phyloP scores from a whole-genome alignment of 2,113 vertebrate species.

The Saguinus imperator region DNA sequence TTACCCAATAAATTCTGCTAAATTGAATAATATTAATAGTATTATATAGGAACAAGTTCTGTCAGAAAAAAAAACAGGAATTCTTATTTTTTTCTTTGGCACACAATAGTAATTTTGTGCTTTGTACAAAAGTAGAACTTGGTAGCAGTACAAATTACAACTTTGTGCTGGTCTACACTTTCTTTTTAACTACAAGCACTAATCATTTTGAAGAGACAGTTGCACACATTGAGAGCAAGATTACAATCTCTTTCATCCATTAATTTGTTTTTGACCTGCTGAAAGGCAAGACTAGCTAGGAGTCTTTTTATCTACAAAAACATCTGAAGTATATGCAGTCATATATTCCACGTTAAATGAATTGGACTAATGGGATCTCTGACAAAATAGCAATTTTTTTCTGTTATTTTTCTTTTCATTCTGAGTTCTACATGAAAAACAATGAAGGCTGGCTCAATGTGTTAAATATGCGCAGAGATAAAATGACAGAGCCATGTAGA shows the following conservation, averaged over 20 bases:
- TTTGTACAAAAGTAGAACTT: constrained; percentile 41
- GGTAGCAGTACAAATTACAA: constrained; percentile 42
- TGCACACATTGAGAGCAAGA: constrained; percentile 45
- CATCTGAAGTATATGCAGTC: constrained; percentile 36
- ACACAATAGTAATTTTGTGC: constrained; percentile 19
- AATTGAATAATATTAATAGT: not conserved
- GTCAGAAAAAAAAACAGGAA: constrained; percentile 45
- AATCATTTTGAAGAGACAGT: constrained; percentile 45
- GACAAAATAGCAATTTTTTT: constrained; percentile 34
- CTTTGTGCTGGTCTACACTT: not conserved
- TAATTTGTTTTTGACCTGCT: constrained; percentile 52
- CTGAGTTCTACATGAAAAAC: constrained; percentile 38
- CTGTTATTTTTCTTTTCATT: constrained; percentile 52
- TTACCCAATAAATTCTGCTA: not conserved
- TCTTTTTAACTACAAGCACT: not conserved
- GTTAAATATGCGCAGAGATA: constrained; percentile 29
- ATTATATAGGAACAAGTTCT: not conserved
- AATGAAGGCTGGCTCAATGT: constrained; percentile 16
- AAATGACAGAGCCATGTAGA: constrained; percentile 21
- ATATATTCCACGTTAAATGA: not conserved
- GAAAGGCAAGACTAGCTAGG: constrained; percentile 7
- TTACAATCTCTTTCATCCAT: constrained; percentile 22
- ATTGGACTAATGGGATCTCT: constrained; percentile 5
- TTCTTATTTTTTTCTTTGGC: constrained; percentile 6
- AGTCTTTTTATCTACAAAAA: constrained; percentile 60